Percentiles rank a stretch among this genome's conserved stretches.
Evolutionary conservation across 2,113 vertebrate species (phyloP).

Genomic region (Epinephelus cyanopodus): DNA sequence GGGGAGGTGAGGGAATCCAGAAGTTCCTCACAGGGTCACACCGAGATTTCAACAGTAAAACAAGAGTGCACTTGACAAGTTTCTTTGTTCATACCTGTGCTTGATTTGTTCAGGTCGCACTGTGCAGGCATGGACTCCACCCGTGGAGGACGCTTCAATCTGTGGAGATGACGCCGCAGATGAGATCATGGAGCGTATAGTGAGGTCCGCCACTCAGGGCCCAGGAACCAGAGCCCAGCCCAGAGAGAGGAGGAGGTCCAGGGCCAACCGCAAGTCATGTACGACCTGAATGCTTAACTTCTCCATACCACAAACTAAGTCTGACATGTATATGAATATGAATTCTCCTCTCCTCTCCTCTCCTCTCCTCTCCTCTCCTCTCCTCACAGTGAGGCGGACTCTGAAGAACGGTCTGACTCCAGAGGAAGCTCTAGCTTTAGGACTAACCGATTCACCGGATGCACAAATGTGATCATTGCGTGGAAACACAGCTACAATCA

Average conservation of each 20-base stretch:
- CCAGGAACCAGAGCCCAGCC: conserved; percentile 91
- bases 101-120: conserved; percentile 82
- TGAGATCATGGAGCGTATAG: conserved; percentile 99
- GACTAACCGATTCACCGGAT: conserved; percentile 90
- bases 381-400: conserved; percentile 90
- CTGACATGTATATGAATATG: neutral
- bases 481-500: conserved; percentile 6
- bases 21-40: neutral
- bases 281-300: conserved; percentile 62
- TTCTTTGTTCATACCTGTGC: neutral
- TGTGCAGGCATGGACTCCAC: conserved; percentile 78
- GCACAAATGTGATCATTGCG: conserved; percentile 83
- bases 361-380: conserved; percentile 4
- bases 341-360: neutral
- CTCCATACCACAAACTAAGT: too few species aligned
- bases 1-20: conserved; percentile 82
- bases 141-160: conserved; percentile 85
- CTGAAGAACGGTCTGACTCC: conserved; percentile 93
- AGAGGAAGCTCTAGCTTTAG: conserved; percentile 94
- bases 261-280: conserved; percentile 97
- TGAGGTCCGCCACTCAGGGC: conserved; percentile 95
- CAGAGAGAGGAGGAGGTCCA: conserved; percentile 93
- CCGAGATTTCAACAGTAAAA: neutral
- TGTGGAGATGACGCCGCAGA: conserved; percentile 91
- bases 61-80: neutral